Percentiles rank a stretch among this genome's conserved stretches.
Evolutionary conservation across 2,113 vertebrate species (phyloP).

Genomic region (Hydrolagus affinis): DNA sequence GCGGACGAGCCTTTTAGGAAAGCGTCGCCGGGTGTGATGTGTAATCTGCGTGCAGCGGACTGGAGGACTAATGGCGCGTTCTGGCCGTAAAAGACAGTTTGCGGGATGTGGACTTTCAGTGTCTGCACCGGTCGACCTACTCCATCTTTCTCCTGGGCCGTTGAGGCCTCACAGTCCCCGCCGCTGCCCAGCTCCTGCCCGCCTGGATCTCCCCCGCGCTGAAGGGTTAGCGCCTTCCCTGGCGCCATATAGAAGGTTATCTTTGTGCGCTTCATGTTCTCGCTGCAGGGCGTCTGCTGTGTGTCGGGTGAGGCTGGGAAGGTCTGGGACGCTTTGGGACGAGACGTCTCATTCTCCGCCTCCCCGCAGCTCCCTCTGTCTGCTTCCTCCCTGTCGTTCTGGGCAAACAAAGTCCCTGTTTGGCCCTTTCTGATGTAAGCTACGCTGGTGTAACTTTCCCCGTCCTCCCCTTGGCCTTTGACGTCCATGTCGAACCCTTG

Average conservation of each 20-base stretch:
- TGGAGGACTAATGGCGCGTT: slow-evolving; percentile 53
- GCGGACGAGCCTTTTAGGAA: not conserved
- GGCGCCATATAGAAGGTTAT: slow-evolving; percentile 53
- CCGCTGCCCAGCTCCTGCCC: slow-evolving; percentile 18
- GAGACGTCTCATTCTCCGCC: not conserved
- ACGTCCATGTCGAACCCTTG: not conserved
- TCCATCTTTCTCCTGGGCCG: slow-evolving; percentile 1
- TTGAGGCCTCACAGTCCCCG: not conserved
- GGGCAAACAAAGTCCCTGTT: not conserved
- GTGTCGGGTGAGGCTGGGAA: not conserved
- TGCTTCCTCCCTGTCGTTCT: not conserved
- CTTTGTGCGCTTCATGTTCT: slow-evolving; percentile 55
- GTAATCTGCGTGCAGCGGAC: slow-evolving; percentile 42
- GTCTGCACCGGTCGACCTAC: slow-evolving; percentile 34
- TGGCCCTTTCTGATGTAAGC: not conserved
- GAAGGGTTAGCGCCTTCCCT: slow-evolving; percentile 38
- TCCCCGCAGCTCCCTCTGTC: not conserved
- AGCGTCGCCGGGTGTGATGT: not conserved
- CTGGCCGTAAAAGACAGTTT: slow-evolving; percentile 61
- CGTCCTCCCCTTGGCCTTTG: not conserved
- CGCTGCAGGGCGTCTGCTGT: slow-evolving; percentile 38
- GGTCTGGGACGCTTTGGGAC: slow-evolving; percentile 1
- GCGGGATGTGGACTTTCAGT: slow-evolving; percentile 50
- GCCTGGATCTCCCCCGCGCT: slow-evolving; percentile 29
- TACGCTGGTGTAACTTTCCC: not conserved